Base-by-base conservation (phyloP, 2,113 vertebrate genomes). In the Rhizomys pruinosus region DNA sequence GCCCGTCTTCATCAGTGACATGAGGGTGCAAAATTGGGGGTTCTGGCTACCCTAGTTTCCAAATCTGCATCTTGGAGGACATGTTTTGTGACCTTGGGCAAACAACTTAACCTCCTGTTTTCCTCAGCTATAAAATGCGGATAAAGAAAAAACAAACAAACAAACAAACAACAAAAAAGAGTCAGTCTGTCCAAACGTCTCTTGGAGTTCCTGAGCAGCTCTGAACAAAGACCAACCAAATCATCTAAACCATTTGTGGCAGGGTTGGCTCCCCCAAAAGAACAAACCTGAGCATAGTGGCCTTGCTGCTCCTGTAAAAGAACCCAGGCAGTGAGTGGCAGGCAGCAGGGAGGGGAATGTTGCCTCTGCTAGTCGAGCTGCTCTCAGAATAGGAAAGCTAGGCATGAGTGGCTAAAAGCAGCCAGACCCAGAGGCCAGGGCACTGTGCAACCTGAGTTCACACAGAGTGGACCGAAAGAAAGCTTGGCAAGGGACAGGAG, bases 111-210 rank as follows among this genome's bases (percentile, higher is more conserved):
- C 34, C 66, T 55, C 32, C 61, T 66, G 73, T 73, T 91, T n/a
- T 86, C 39, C 86, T 95, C 42, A 55, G 71, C 84, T 73, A 81
- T 79, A 92, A 94, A 80, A 76, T 74, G 19, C 47, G 63, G 63
- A 39, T 63, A 90, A 20, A 4, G n/a, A 47, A 37, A 79, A 29
- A 52, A 52, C 11, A 52, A 52, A n/a, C n/a, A n/a, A n/a, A n/a
- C n/a, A n/a, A n/a, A n/a, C n/a, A n/a, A n/a, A n/a, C n/a, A n/a
- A n/a, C n/a, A 37, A 39, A 44, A 57, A 63, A 81, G n/a, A 34
- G 72, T 39, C 52, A 37, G 34, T 34, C n/a, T 92, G 74, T 59
- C 73, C 78, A 84, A 64, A 84, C 23, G 81, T 52, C 27, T 93
- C 59, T 29, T 4, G 29, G 74, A 17, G 29, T 90, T 93, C 61